Conservation (phyloP, 2,797 vertebrate species). For the Leptatherina wallacei region DNA sequence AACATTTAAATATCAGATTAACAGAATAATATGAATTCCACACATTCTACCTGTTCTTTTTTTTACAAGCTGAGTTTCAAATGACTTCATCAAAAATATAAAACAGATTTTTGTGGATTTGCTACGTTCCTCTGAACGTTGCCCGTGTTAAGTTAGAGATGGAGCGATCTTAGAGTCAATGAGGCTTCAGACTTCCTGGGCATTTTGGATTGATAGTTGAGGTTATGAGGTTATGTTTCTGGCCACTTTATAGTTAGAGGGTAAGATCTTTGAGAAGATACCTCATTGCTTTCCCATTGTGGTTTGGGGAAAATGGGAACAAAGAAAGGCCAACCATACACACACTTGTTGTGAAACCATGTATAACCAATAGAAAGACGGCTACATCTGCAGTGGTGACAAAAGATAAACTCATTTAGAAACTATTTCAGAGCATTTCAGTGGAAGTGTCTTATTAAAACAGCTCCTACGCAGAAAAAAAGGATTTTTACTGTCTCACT, state of each 20-base stretch:
- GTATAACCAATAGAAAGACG: constrained; percentile 26
- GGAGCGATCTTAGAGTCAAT: constrained; percentile 39
- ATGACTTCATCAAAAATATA: constrained; percentile 12
- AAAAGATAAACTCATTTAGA: neutral
- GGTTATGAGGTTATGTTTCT: constrained; percentile 27
- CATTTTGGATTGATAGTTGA: constrained; percentile 19
- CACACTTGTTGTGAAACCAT: constrained; percentile 15
- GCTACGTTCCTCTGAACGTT: constrained; percentile 37
- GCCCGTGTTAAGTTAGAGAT: constrained; percentile 61
- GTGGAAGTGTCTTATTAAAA: neutral
- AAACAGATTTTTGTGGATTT: constrained; percentile 41
- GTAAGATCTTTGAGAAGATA: constrained; percentile 18
- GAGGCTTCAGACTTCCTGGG: constrained; percentile 29
- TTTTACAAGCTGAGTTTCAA: neutral
- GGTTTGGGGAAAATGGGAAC: constrained; percentile 25
- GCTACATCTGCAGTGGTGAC: neutral
- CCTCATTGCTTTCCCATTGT: constrained; percentile 5
- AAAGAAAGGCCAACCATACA: constrained; percentile 16
- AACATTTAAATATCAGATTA: constrained; percentile 32
- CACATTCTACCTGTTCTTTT: constrained; percentile 16
- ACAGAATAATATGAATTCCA: neutral
- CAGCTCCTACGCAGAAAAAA: neutral
- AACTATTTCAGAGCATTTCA: neutral
- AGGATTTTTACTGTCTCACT: neutral
- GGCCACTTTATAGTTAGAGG: constrained; percentile 19